A percentile compares a stretch with the other conserved stretches of the same genome.
Conservation (phyloP, 2,113 vertebrate genomes). For the Aspiorhynchus laticeps region DNA sequence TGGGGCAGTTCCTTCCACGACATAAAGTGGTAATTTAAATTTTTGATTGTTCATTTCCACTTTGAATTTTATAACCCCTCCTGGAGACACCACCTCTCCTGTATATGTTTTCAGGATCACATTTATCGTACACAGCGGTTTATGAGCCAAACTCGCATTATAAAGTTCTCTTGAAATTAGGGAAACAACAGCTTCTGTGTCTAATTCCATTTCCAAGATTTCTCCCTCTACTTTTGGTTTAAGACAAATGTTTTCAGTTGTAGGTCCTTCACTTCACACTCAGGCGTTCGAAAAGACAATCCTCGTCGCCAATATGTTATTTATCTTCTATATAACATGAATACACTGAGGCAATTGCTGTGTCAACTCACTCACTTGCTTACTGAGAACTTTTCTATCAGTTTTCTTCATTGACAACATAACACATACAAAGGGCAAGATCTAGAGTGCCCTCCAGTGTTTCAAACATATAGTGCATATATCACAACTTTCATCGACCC, state of each 20-base stretch:
- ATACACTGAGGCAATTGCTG: no score
- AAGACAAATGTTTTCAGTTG: conserved; percentile 44
- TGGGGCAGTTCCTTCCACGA: not conserved
- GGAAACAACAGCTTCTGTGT: not conserved
- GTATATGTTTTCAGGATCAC: conserved; percentile 32
- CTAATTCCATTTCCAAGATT: conserved; percentile 37
- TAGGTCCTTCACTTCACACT: not conserved
- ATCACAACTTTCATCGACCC: no score
- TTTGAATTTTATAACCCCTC: not conserved
- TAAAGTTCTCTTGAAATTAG: conserved; percentile 15
- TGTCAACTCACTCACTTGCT: no score
- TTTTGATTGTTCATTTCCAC: conserved; percentile 22
- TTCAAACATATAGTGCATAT: no score
- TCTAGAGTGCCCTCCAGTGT: no score
- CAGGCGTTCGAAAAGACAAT: no score
- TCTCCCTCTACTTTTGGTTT: conserved; percentile 49
- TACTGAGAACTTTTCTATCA: no score
- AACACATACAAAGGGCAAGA: no score
- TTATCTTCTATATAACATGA: no score
- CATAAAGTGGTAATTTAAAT: conserved; percentile 16
- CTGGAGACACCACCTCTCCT: not conserved
- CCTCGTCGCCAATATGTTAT: no score
- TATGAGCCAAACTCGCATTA: not conserved
- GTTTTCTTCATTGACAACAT: no score
- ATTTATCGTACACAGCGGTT: not conserved